A percentile compares a stretch with the other conserved stretches of the same genome.
Evolutionary conservation across 2,888 invertebrate genomes (phyloP).

Genomic region (Eilema griseolum): DNA sequence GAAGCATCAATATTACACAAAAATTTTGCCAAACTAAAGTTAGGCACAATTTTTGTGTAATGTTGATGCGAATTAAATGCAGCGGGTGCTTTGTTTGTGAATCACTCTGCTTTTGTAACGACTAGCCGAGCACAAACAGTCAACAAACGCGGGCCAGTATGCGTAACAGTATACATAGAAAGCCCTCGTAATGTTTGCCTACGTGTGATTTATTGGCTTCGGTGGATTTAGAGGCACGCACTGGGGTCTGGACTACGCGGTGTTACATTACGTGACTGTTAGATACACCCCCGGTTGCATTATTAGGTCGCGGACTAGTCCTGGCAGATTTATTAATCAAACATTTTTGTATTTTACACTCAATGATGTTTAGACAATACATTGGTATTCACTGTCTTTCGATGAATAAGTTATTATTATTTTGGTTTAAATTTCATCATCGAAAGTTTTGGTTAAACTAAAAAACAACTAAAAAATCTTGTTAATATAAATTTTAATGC

Average conservation of each 20-base stretch:
- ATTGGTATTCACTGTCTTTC: not conserved
- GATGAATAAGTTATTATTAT: no score
- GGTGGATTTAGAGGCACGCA: slow-evolving; percentile 84
- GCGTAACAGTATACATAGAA: slow-evolving; percentile 80
- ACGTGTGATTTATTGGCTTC: slow-evolving; percentile 88
- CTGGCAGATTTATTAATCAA: slow-evolving; percentile 42
- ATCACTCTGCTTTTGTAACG: slow-evolving; percentile 75
- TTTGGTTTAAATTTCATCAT: no score
- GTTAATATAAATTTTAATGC: no score
- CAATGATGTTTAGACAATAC: not conserved
- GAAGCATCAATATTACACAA: no score
- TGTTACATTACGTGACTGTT: slow-evolving; percentile 79
- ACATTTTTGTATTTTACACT: slow-evolving; percentile 42
- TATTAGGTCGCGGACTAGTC: slow-evolving; percentile 40
- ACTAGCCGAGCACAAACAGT: slow-evolving; percentile 71
- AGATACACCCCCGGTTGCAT: slow-evolving; percentile 61
- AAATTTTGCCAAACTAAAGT: no score
- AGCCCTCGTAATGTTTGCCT: slow-evolving; percentile 83
- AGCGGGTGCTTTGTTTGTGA: slow-evolving; percentile 66
- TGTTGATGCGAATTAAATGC: slow-evolving; percentile 42
- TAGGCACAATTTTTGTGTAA: slow-evolving; percentile 42
- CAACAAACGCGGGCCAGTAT: slow-evolving; percentile 66
- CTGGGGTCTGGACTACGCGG: slow-evolving; percentile 64
- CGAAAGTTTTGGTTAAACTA: no score
- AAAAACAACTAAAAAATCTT: no score